These are phyloP conservation scores for Microtus oregoni DNA, from an alignment of 2,113 vertebrate species.

Conservation along the genomic window DNA sequence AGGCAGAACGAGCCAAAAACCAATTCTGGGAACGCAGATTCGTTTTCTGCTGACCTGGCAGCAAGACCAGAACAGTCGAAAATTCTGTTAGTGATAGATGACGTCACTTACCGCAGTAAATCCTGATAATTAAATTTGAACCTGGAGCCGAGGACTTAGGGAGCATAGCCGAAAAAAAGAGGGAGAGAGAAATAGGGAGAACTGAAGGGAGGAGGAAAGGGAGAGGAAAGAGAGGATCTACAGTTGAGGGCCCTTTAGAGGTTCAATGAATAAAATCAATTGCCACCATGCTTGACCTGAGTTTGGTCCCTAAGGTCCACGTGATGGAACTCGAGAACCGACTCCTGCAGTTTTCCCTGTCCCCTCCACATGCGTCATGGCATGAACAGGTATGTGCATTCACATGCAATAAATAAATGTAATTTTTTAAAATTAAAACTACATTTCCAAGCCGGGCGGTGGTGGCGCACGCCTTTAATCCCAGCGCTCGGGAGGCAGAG, in stretches of 20 bases:
- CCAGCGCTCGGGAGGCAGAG: no score
- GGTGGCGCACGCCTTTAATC: no score
- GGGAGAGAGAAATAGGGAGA: neutral
- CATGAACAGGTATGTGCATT: neutral
- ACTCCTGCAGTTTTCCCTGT: neutral
- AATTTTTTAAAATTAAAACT: neutral
- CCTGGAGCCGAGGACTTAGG: neutral
- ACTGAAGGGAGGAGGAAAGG: neutral
- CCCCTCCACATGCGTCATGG: neutral
- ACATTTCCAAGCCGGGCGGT: no score
- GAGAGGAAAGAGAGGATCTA: neutral
- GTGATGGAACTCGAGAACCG: neutral
- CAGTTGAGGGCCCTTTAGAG: neutral
- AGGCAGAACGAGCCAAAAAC: slow-evolving; percentile 52
- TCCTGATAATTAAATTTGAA: neutral
- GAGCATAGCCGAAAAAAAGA: neutral
- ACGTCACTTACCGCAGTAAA: neutral
- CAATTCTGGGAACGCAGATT: slow-evolving; percentile 23
- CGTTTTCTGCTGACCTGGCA: slow-evolving; percentile 36
- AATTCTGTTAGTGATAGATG: slow-evolving; percentile 14
- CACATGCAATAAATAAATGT: neutral
- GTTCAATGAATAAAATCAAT: neutral
- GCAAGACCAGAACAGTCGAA: slow-evolving; percentile 68
- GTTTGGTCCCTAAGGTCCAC: neutral
- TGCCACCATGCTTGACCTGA: neutral